Percentiles rank a stretch among this genome's conserved stretches.
Conservation (phyloP, 2,113 vertebrate genomes). For the Cottus gobio region DNA sequence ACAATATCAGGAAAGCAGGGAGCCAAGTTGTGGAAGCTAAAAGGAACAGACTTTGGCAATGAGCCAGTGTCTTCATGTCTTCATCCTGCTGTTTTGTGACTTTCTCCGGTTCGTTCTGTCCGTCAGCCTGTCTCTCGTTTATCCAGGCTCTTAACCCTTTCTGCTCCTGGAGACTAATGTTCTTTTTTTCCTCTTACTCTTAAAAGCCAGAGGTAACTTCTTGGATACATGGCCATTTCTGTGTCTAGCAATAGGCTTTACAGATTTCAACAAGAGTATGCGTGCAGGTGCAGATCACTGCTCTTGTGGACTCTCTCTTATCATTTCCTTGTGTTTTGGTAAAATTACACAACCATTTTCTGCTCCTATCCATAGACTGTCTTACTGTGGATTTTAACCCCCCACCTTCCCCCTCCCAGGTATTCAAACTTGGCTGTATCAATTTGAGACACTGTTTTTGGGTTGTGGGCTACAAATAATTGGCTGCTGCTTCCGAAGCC, state of each 20-base stretch:
- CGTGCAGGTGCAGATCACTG: slow-evolving; percentile 44
- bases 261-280: slow-evolving; percentile 42
- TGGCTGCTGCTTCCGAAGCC: slow-evolving; percentile 46
- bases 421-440: slow-evolving; percentile 6
- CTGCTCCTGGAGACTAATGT: slow-evolving; percentile 32
- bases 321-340: slow-evolving; percentile 22
- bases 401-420: no score
- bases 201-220: slow-evolving; percentile 44
- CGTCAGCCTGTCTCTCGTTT: slow-evolving; percentile 35
- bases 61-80: slow-evolving; percentile 21
- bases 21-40: slow-evolving; percentile 40
- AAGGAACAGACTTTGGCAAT: slow-evolving; percentile 31
- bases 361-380: slow-evolving; percentile 30
- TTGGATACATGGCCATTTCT: slow-evolving; percentile 26
- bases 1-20: slow-evolving; percentile 43
- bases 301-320: slow-evolving; percentile 29
- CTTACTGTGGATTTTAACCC: slow-evolving; percentile 8
- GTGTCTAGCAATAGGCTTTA: not conserved
- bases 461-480: slow-evolving; percentile 6
- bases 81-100: slow-evolving; percentile 33
- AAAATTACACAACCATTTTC: slow-evolving; percentile 35
- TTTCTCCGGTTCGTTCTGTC: slow-evolving; percentile 10
- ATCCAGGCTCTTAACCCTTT: slow-evolving; percentile 16
- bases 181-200: slow-evolving; percentile 15
- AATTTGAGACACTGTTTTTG: not conserved